Evolutionary conservation across 64 coral and sea anemone genomes (phyloP).

Genomic region (Porites australiensis): DNA sequence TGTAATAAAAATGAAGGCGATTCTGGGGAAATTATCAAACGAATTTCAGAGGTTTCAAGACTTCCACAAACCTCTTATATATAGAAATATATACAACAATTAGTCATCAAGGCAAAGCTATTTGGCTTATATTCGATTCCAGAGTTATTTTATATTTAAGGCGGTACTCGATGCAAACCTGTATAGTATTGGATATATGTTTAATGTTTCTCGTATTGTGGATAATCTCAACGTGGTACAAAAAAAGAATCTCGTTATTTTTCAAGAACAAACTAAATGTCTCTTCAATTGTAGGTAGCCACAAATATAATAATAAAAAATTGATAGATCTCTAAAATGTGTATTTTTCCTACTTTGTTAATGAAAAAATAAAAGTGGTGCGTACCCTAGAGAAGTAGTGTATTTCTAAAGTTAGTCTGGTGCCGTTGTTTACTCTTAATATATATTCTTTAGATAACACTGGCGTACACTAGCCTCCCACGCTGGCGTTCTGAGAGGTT

Average conservation of each 20-base stretch:
- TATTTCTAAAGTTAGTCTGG: not conserved
- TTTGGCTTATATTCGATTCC: not conserved
- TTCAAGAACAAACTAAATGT: too few species aligned
- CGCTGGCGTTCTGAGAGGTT: too few species aligned
- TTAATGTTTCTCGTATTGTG: not conserved
- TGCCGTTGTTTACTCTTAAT: too few species aligned
- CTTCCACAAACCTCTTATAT: too few species aligned
- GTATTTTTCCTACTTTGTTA: not conserved
- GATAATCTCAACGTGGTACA: not conserved
- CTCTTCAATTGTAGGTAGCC: not conserved
- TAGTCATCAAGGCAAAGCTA: too few species aligned
- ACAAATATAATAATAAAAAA: not conserved
- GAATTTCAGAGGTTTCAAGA: too few species aligned
- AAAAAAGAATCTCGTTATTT: not conserved
- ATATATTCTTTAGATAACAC: too few species aligned
- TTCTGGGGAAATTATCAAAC: too few species aligned
- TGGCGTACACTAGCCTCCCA: too few species aligned
- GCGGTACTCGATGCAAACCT: not conserved
- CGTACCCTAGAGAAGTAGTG: not conserved
- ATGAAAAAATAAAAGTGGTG: not conserved
- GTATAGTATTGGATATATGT: not conserved
- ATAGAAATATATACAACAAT: too few species aligned
- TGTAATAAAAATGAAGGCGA: too few species aligned
- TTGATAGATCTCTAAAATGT: too few species aligned
- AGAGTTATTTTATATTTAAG: not conserved